Percentiles rank a stretch among this genome's conserved stretches.
Evolutionary conservation across 2,113 vertebrate genomes (phyloP).

Genomic region (Syngnathus typhle): DNA sequence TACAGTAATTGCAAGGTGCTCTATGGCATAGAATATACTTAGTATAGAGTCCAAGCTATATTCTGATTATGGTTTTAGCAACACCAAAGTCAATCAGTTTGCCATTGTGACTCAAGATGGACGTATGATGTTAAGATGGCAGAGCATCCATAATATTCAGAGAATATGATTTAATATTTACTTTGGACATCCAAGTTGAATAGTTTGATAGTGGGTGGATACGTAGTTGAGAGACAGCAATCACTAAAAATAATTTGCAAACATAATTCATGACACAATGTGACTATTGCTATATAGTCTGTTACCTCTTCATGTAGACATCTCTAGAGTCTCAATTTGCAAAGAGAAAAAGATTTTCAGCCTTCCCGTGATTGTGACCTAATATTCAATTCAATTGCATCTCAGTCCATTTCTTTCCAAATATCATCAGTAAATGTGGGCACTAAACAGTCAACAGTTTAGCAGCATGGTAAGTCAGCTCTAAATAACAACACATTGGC

Average conservation of each 20-base stretch:
- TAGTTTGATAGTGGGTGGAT: background rate
- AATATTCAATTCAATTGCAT: no score
- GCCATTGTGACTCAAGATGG: no score
- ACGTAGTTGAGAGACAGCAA: background rate
- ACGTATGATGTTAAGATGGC: no score
- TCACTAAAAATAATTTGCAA: background rate
- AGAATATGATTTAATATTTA: no score
- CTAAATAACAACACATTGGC: constrained; percentile 32
- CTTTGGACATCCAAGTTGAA: background rate
- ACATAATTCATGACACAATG: background rate
- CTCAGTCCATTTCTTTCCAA: no score
- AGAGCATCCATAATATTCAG: no score
- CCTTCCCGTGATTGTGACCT: no score
- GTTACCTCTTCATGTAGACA: constrained; percentile 5
- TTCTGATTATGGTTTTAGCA: no score
- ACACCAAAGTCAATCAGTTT: no score
- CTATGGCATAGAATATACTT: no score
- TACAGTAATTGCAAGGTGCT: no score
- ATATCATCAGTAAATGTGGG: constrained; percentile 21
- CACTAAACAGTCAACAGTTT: constrained; percentile 22
- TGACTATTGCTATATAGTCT: background rate
- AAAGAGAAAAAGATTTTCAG: background rate
- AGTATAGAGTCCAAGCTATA: no score
- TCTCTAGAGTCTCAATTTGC: constrained; percentile 11
- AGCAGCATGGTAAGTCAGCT: constrained; percentile 36